Evolutionary conservation across 2,888 invertebrate genomes (phyloP).

Genomic region (Sesia bembeciformis): DNA sequence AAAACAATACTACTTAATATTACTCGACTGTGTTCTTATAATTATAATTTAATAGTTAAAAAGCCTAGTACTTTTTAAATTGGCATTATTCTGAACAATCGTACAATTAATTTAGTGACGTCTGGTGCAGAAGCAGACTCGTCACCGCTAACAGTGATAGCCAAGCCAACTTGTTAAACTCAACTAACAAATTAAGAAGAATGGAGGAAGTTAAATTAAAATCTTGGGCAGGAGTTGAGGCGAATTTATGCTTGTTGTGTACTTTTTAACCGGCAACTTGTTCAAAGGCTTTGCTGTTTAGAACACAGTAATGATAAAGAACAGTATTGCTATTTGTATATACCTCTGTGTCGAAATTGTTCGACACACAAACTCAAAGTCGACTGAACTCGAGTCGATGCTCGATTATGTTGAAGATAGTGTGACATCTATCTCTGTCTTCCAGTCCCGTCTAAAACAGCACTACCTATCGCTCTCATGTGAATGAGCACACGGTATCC

Average conservation of each 20-base stretch:
- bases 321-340: too few species aligned
- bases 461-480: too few species aligned
- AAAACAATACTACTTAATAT: too few species aligned
- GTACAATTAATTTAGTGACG: background rate
- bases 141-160: background rate
- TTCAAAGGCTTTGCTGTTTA: conserved; percentile 6
- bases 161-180: conserved; percentile 22
- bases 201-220: conserved; percentile 69
- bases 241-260: conserved; percentile 60
- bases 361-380: background rate
- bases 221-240: conserved; percentile 36
- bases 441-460: too few species aligned
- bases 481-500: too few species aligned
- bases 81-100: too few species aligned
- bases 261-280: conserved; percentile 11
- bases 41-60: too few species aligned
- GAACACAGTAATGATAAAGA: background rate
- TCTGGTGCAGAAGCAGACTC: background rate
- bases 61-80: too few species aligned
- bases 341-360: too few species aligned
- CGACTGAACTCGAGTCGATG: background rate
- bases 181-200: conserved; percentile 65
- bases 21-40: too few species aligned
- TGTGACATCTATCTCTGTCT: too few species aligned
- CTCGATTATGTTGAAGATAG: background rate